These are phyloP conservation scores for Telenomus remus DNA, from an alignment of 1,140 invertebrate genomes.

Conservation along the genomic window DNA sequence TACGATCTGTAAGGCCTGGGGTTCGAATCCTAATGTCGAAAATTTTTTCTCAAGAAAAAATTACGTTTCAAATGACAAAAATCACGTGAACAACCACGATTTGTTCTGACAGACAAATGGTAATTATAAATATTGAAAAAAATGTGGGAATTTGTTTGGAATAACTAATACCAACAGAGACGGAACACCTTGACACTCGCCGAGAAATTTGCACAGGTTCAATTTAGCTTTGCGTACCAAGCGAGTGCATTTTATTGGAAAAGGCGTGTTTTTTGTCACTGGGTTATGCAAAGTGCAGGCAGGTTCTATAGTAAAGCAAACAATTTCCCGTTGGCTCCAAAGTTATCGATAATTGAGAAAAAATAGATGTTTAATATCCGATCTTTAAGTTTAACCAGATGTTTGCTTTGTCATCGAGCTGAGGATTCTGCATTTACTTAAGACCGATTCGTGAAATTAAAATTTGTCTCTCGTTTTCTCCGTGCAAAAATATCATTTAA, in stretches of 20 bases:
- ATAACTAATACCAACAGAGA: too few species aligned
- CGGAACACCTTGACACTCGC: too few species aligned
- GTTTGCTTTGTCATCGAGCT: constrained; percentile 30
- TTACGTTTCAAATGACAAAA: too few species aligned
- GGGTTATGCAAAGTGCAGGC: constrained; percentile 27
- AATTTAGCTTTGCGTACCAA: constrained; percentile 21
- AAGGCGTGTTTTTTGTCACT: constrained; percentile 22
- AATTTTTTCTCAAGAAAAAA: too few species aligned
- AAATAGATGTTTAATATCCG: constrained; percentile 52
- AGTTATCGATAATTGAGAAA: constrained; percentile 42
- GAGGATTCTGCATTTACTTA: constrained; percentile 15
- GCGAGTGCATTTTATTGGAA: constrained; percentile 3
- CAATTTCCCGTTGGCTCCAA: constrained; percentile 30
- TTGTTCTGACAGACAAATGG: too few species aligned
- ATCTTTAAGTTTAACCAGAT: constrained; percentile 30
- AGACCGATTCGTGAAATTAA: constrained; percentile 26
- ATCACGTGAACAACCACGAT: too few species aligned
- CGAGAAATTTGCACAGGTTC: too few species aligned
- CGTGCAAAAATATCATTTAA: too few species aligned
- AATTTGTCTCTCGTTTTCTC: constrained; percentile 3
- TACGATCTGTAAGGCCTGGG: too few species aligned
- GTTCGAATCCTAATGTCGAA: too few species aligned
- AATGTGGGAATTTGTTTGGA: too few species aligned
- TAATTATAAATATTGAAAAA: too few species aligned
- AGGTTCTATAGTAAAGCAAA: constrained; percentile 49